Base-by-base conservation (phyloP, 2,797 vertebrate species). In the Telmatherina bonti region DNA sequence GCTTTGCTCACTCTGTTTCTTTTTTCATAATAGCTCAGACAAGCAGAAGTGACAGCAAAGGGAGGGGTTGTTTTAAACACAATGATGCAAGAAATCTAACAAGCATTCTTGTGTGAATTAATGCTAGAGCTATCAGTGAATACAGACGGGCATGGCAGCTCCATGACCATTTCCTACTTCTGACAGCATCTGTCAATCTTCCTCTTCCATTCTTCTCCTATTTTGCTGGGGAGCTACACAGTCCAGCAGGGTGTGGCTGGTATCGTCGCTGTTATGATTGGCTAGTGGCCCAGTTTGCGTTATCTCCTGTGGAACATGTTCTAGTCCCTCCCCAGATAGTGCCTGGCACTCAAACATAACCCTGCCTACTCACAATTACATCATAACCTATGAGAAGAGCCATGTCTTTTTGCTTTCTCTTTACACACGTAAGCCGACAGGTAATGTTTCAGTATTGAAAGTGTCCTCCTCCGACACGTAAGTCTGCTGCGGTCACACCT, bases 221-320 rank as follows among this genome's bases (percentile, higher is more conserved):
- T 77, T 67, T 71, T 49, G 63, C 77, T 79, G 66, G 77, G 36
- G 70, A 79, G 67, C 74, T 76, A 55, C 70, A 15, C 66, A 75
- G 59, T 65, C 70, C 72, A 60, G 69, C 70, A 77, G 89, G 93
- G 93, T 72, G 91, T 86, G 89, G 85, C 85, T 57, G 64, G 52
- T 80, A 76, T 81, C 65, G 20, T 86, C 84, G 81, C 76, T 86
- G 84, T 91, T 94, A 87, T 88, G 90, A 94, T 94, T 95, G 93
- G 93, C 90, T 49, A 36, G 31, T 53, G 63, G 86, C 92, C 88
- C 79, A 76, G 76, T 81, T 69, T 72, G 76, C 41, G 89, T 95
- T 97, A 97, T 97, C 96, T 72, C 91, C 95, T 92, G 94, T 94
- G 88, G 87, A 94, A 93, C 92, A 91, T 91, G 87, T 92, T 92